Base-by-base conservation (phyloP, 1,140 invertebrate genomes). In the Pygmarrhopalites habei region DNA sequence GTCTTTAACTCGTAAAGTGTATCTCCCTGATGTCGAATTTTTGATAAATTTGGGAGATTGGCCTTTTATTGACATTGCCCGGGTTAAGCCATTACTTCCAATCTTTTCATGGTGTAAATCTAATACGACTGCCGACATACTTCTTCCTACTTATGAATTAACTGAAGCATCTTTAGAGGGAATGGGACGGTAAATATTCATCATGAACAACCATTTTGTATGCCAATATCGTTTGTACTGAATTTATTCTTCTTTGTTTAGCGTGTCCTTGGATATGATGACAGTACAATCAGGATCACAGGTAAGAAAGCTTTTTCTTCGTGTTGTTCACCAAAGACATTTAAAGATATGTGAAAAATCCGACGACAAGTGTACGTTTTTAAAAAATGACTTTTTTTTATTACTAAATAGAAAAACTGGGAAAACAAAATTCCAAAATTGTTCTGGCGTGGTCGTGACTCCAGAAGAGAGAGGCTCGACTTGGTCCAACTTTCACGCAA, bases 1-100 rank as follows among this genome's bases (percentile, higher is more conserved):
- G 28, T 94, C 91, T 0, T 72, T 98, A 17, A 75, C 84, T 14
- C 79, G 91, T 66, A 94, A 94, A 82, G 84, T 88, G n/a, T 66
- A 77, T 23, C 74, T 98, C 47, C 91, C 93, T 15, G 87, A 98
- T 78, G 76, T 90, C 60, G 92, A 97, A 76, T 85, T 98, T 71
- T 86, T 95, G 69, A 82, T 91, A 29, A 98, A 98, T 79, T 80
- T 98, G 17, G 94, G 94, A 19, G 94, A 98, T 77, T 98, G 93
- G 92, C 94, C 95, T 14, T 76, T 98, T 15, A 81, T 83, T 1
- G 76, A 79, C 44, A 80, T 81, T 68, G 73, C 66, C 23, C 68
- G 73, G 17, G 76, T 79, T 21, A 71, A 77, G 17, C 76, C 79
- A 17, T 68, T 76, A 4, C 80, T 87, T 68, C 92, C 94, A n/a